A percentile compares a stretch with the other conserved stretches of the same genome.
Evolutionary conservation across 1,140 invertebrate genomes (phyloP).

Genomic region (Chlorops oryzae): DNA sequence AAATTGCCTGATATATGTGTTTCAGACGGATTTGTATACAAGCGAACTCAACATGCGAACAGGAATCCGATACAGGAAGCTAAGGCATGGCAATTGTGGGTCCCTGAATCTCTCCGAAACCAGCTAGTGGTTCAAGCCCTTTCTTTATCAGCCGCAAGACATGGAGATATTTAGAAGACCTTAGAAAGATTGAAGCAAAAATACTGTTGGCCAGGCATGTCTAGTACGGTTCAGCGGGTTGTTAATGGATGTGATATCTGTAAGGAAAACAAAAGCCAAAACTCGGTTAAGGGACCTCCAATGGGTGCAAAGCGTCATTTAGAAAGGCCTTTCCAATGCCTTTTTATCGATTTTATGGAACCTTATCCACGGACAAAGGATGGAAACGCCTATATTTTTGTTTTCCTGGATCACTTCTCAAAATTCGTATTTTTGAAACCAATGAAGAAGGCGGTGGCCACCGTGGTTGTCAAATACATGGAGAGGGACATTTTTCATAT

Average conservation of each 20-base stretch:
- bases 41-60: not conserved
- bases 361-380: conserved; percentile 13
- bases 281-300: conserved; percentile 2
- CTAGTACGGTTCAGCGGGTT: not conserved
- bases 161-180: conserved; percentile 8
- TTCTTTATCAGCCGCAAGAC: not conserved
- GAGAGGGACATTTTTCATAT: conserved; percentile 16
- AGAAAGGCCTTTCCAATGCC: conserved; percentile 13
- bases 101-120: not conserved
- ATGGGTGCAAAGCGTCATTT: conserved; percentile 5
- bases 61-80: not conserved
- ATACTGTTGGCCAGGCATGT: conserved; percentile 12
- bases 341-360: conserved; percentile 16
- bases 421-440: conserved; percentile 19
- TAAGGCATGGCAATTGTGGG: conserved; percentile 3
- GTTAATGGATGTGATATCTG: conserved; percentile 7
- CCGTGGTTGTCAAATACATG: conserved; percentile 7
- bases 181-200: not conserved
- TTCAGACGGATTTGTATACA: not conserved
- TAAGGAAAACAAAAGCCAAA: conserved; percentile 1
- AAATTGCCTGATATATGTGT: conserved; percentile 5
- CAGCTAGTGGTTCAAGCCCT: not conserved
- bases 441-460: conserved; percentile 14
- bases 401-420: conserved; percentile 14
- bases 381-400: conserved; percentile 15